Evolutionary conservation across 1,140 invertebrate species (phyloP), one percentile per base, ranked within the genome.

Genomic region (Gonatopus flavifemur): DNA sequence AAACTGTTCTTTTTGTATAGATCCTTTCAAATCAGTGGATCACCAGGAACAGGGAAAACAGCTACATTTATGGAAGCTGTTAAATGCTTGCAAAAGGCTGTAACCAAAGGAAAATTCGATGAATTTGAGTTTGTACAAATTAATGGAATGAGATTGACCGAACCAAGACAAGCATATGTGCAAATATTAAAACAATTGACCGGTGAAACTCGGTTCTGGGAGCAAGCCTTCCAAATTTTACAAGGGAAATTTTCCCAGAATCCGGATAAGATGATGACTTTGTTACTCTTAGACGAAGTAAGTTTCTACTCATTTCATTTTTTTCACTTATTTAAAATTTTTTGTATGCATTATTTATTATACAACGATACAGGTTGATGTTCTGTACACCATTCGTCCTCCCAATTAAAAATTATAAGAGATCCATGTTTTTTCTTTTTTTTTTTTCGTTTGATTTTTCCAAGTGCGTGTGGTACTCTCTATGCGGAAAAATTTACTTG

Each of bases 21-120:
- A 1, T 97, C 93, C 67, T 95, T 98, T 86, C 98, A 98, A 69
- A 91, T 99, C 59, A 96, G 93, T 56, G 97, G 97, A 6, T 94
- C 98, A 3, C 97, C 97, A 18, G 97, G 97, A 0, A 98, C 96
- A 1, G 97, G 97, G 0, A 99, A 99, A 83, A 99, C 97, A 4
- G 94, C 96, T 1, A 98, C 96, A 5, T 93, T 98, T 1, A 88
- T 88, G 33, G 88, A 93, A 63, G 94, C 95, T 0, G 83, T 98
- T 15, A 80, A 86, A 37, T 81, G 83, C 30, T 74, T 98, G 18
- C 83, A 87, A 50, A 77, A 83, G 45, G 71, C 80, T n/a, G 70
- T 74, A 21, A 66, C 79, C 10, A 81, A 85, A 53, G 81, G 81
- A 3, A 82, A 88, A 40, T 52, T 94, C 16, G 83, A 87, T 0